Base-by-base conservation (phyloP, 92 coral and sea anemone genomes). In the Virgularia gustaviana region DNA sequence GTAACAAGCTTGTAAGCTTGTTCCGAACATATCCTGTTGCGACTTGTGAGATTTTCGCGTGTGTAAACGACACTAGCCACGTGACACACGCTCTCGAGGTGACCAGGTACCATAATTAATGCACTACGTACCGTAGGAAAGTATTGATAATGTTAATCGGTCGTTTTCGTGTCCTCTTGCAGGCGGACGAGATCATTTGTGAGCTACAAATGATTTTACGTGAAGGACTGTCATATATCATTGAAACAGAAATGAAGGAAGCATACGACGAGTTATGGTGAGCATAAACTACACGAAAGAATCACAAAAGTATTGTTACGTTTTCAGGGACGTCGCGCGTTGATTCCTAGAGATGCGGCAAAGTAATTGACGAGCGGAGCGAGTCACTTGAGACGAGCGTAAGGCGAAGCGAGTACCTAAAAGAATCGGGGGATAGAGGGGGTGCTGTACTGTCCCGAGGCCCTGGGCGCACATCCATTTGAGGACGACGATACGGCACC, bases 151-250 rank as follows among this genome's bases (percentile, higher is more conserved):
- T 3, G 4, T 37, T 16, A 23, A 10, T 4, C 3, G 19, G 16
- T 13, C 30, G 43, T 23, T 75, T 5, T 20, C 36, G n/a, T 6
- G 20, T 36, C 6, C 15, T 58, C 19, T 23, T 36, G 0, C 72
- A 94, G 99, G 99, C 99, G 66, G 99, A 94, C 81, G 99, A 94
- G 44, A 83, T 94, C 41, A 20, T 85, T 47, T 94, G 99, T 70
- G 99, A 94, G 70, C 79, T 94, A 25, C 96, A 94, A 72, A 87
- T 91, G 49, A 78, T 94, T 22, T 75, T 94, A 83, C 86, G 99
- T 41, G 99, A 94, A 60, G 99, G 99, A 18, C 60, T 94, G 44
- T 86, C 99, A 29, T 96, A 84, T 39, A 81, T 79, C 36, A 92
- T 94, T 35, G 99, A 94, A 72, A 87, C 85, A 4, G 99, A 94